phyloP scores from a whole-genome alignment of 2,113 vertebrate genomes.

The Rhipidura dahli region DNA sequence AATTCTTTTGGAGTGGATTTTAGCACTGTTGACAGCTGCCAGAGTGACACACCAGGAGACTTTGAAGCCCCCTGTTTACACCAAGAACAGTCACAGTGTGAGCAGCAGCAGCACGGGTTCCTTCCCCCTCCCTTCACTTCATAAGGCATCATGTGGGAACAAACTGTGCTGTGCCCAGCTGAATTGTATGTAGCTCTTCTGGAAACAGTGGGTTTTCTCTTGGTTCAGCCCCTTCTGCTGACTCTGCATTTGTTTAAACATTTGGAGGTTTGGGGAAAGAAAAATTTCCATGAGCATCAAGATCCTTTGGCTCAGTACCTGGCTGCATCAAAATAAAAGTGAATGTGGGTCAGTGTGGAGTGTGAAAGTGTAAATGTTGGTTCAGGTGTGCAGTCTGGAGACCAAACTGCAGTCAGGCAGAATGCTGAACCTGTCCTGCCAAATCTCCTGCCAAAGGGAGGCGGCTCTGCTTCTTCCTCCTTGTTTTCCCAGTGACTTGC shows the following conservation, averaged over 20 bases:
- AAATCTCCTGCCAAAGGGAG: background rate
- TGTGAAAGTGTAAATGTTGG: background rate
- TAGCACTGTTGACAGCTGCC: background rate
- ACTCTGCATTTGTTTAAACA: background rate
- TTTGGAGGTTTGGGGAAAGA: rapidly evolving
- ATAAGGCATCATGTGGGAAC: background rate
- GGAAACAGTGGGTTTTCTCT: background rate
- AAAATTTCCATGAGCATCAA: background rate
- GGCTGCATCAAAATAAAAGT: background rate
- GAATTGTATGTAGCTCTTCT: background rate
- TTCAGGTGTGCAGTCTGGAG: background rate
- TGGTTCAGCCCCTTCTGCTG: background rate
- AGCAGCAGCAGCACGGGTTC: background rate
- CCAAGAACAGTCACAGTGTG: background rate
- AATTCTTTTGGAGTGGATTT: background rate
- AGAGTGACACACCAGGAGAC: background rate
- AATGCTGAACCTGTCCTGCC: background rate
- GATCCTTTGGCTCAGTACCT: background rate
- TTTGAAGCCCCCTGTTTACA: background rate
- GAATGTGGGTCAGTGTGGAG: background rate
- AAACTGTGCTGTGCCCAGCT: background rate
- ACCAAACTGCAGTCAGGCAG: background rate
- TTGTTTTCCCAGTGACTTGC: background rate
- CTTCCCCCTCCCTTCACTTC: background rate
- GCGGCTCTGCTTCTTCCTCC: background rate